A percentile compares a stretch with the other conserved stretches of the same genome.
These are phyloP conservation scores for Carassius carassius DNA, from an alignment of 2,113 vertebrate genomes.

Conservation along the genomic window DNA sequence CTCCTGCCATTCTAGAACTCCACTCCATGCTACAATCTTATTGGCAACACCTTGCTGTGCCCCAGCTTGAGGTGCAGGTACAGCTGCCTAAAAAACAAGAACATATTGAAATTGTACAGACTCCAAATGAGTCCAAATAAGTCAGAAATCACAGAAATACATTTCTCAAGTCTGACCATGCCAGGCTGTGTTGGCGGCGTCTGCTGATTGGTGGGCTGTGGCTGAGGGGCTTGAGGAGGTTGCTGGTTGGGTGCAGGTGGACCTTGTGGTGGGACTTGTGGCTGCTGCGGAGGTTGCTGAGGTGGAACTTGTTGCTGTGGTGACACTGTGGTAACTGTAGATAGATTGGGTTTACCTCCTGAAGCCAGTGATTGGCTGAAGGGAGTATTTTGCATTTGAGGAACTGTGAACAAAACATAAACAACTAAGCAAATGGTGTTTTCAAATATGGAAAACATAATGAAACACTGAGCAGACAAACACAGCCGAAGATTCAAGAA, in stretches of 20 bases:
- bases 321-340: slow-evolving; percentile 78
- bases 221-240: slow-evolving; percentile 67
- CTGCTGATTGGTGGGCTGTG: slow-evolving; percentile 65
- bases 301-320: slow-evolving; percentile 71
- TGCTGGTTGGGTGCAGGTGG: slow-evolving; percentile 69
- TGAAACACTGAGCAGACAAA: neutral
- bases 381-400: slow-evolving; percentile 57
- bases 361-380: slow-evolving; percentile 68
- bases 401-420: slow-evolving; percentile 57
- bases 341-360: slow-evolving; percentile 78
- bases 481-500: neutral
- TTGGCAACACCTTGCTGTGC: slow-evolving; percentile 80
- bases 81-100: slow-evolving; percentile 59
- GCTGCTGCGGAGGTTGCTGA: slow-evolving; percentile 58
- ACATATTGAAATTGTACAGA: neutral
- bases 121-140: neutral
- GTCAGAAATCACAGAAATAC: neutral
- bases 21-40: slow-evolving; percentile 89
- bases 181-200: slow-evolving; percentile 62
- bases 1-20: slow-evolving; percentile 93
- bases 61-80: slow-evolving; percentile 61
- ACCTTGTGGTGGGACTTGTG: slow-evolving; percentile 63
- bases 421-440: neutral
- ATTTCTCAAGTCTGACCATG: slow-evolving; percentile 65
- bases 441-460: neutral